Conservation (phyloP, 2,888 invertebrate genomes). For the Cremastinae sp. region DNA sequence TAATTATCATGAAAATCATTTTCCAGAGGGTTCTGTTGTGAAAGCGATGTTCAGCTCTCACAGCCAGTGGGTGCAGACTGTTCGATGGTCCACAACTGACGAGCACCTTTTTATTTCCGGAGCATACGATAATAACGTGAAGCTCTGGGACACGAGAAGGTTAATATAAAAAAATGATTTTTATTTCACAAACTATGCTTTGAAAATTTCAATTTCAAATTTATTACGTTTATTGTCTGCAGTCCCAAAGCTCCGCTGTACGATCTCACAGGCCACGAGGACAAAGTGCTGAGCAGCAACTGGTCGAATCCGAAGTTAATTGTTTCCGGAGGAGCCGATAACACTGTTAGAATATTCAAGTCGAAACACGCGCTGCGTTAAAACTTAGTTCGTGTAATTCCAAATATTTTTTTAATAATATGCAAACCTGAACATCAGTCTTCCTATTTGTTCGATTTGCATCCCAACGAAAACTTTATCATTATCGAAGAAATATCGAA, state of each 20-base stretch:
- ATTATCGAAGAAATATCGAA: conserved; percentile 34
- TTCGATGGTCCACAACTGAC: conserved; percentile 92
- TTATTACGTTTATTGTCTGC: conserved; percentile 71
- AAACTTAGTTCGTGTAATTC: conserved; percentile 61
- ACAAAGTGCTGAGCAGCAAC: conserved; percentile 95
- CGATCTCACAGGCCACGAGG: conserved; percentile 95
- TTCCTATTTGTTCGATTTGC: conserved; percentile 3
- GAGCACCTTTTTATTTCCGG: conserved; percentile 95
- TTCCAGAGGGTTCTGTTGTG: conserved; percentile 91
- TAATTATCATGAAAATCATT: conserved; percentile 2
- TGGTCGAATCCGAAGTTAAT: conserved; percentile 94
- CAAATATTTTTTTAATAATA: conserved; percentile 64
- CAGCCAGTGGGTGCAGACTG: conserved; percentile 94
- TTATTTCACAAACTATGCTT: conserved; percentile 22
- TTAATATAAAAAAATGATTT: conserved; percentile 73
- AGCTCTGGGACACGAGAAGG: conserved; percentile 98
- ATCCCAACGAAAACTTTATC: conserved; percentile 5
- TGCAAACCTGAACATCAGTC: conserved; percentile 39
- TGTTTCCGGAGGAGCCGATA: conserved; percentile 96
- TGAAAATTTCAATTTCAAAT: conserved; percentile 31
- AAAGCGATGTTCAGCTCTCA: conserved; percentile 95
- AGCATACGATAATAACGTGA: conserved; percentile 94
- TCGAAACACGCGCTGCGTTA: conserved; percentile 81
- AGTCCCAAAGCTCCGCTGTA: conserved; percentile 95
- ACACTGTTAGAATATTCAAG: conserved; percentile 94